Evolutionary conservation across 2,888 invertebrate genomes (phyloP).

Genomic region (Meganola albula): DNA sequence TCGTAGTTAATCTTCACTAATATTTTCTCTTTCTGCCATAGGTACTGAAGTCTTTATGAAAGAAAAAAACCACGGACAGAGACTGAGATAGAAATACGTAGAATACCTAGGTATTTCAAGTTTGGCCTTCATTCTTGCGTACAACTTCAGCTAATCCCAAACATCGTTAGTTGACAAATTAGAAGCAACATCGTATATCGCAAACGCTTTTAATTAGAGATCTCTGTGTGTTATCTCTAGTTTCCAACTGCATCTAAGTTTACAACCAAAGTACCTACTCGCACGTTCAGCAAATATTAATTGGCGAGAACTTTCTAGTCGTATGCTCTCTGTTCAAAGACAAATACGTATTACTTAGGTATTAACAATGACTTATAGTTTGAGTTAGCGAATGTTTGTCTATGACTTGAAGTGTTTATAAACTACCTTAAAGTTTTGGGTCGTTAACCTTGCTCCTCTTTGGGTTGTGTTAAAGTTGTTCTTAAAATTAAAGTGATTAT

Average conservation of each 20-base stretch:
- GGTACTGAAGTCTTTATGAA: too few relatives aligned
- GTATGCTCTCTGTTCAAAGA: conserved; percentile 45
- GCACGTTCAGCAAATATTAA: conserved; percentile 64
- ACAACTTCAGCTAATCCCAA: too few relatives aligned
- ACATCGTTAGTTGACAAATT: too few relatives aligned
- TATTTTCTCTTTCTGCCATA: too few relatives aligned
- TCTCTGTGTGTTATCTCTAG: conserved; percentile 26
- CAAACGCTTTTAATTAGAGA: conserved; percentile 32
- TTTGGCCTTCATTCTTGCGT: too few relatives aligned
- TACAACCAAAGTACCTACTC: conserved; percentile 49
- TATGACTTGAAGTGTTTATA: conserved; percentile 19
- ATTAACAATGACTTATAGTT: conserved; percentile 39
- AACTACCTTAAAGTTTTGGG: conserved; percentile 8
- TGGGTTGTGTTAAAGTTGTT: too few relatives aligned
- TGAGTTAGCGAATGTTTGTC: conserved; percentile 33
- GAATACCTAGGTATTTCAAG: too few relatives aligned
- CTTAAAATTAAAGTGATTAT: too few relatives aligned
- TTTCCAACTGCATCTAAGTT: conserved; percentile 48
- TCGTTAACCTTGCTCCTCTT: too few relatives aligned
- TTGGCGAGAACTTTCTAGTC: conserved; percentile 42
- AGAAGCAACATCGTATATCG: conserved; percentile 12
- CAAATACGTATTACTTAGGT: conserved; percentile 41
- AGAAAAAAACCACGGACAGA: too few relatives aligned
- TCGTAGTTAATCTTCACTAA: too few relatives aligned
- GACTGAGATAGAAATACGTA: too few relatives aligned